Evolutionary conservation across 2,888 invertebrate species (phyloP), one percentile per base, ranked within the genome.

Genomic region (Sminthurides aquaticus): DNA sequence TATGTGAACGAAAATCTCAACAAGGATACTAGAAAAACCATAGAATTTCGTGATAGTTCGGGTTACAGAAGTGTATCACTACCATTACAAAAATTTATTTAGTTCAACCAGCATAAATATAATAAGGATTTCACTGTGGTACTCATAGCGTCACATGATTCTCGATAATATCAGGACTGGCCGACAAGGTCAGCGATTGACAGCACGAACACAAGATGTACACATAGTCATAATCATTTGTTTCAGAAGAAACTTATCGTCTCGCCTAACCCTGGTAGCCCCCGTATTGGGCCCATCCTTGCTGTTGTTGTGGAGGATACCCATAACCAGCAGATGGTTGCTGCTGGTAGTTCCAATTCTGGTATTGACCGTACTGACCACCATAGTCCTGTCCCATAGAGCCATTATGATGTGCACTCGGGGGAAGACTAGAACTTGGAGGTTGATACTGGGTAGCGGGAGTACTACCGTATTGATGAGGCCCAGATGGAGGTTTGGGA

Each of bases 271-370:
- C 52, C 5, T 52, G 52, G 22, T 52, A 52, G 5, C 52, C 52
- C 8, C 52, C 20, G n/a, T 52, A 52, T n/a, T 5, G 11, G n/a
- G 5, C n/a, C 52, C 52, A 52, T 5, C 5, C 5, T 52, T 52
- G 52, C 24, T 52, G 52, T n/a, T 52, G 52, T n/a, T 52, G 52
- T 11, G 43, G 8, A 15, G 43, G 43, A 15, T 34, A 34, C 5
- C 43, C 43, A 15, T 34, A 34, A 15, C 8, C 52, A 22, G 52
- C 5, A 22, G 52, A 15, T 20, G 52, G 3, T n/a, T 52, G 20
- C 52, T 52, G 52, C n/a, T 24, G 52, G n/a, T 52, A 52, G n/a
- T 52, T 52, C 52, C 52, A 52, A 52, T 5, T n/a, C n/a, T 5
- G 20, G n/a, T 52, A 52, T n/a, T 52, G 52, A 8, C 11, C 52